A percentile compares a stretch with the other conserved stretches of the same genome.
Evolutionary conservation across 2,113 vertebrate species (phyloP).

Genomic region (Tupaia tana): DNA sequence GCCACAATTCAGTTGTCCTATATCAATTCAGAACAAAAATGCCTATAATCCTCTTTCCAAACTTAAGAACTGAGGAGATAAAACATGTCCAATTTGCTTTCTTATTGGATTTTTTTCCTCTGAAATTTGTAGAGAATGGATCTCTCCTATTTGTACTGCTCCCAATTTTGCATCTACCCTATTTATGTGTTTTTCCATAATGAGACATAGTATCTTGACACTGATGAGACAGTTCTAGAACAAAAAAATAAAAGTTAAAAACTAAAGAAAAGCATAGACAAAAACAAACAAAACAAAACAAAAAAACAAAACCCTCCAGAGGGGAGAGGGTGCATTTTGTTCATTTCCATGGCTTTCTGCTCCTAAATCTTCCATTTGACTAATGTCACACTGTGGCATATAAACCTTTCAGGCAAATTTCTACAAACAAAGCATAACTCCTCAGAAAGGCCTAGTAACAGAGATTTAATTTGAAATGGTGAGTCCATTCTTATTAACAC

Average conservation of each 20-base stretch:
- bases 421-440: constrained; percentile 84
- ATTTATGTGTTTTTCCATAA: constrained; percentile 44
- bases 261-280: constrained; percentile 64
- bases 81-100: neutral
- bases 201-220: neutral
- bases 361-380: constrained; percentile 77
- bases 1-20: fast-evolving
- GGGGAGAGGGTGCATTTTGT: constrained; percentile 70
- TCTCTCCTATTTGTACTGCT: neutral
- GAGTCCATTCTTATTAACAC: constrained; percentile 86
- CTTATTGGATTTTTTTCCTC: neutral
- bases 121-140: neutral
- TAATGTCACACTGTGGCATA: constrained; percentile 76
- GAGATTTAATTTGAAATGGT: constrained; percentile 85
- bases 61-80: fast-evolving
- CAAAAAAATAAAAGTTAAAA: constrained; percentile 53
- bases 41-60: neutral
- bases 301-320: constrained; percentile 81
- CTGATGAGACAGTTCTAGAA: constrained; percentile 6
- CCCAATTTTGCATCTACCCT: neutral
- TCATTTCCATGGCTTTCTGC: constrained; percentile 74
- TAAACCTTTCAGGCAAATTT: constrained; percentile 82
- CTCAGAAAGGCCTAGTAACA: constrained; percentile 80
- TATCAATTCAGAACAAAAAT: fast-evolving
- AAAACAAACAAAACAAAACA: constrained; percentile 82